Base-by-base conservation (phyloP, 2,888 invertebrate species). In the Troglohyphantes excavatus region DNA sequence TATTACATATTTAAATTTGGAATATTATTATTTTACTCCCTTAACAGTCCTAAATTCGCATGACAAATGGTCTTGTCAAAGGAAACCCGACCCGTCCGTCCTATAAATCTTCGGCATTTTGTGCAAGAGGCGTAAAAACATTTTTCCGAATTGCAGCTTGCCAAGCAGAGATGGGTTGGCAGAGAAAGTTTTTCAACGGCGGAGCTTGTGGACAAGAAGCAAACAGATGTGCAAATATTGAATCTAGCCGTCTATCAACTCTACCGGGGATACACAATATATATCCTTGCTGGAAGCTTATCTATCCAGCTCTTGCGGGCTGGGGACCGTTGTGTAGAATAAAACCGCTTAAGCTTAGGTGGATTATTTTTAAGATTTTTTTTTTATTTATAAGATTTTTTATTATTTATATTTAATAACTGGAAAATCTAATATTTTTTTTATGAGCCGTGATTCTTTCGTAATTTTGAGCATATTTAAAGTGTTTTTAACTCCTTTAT, bases 221-320 rank as follows among this genome's bases (percentile, higher is more conserved):
- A 88, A 87, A 87, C 87, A 87, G 87, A 81, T 87, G 87, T 87
- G 87, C 81, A 87, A 88, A 88, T 88, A 88, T 88, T 88, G 87
- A 88, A 88, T 88, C 67, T 73, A 75, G 67, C 75, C 75, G 67
- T 81, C 87, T 88, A 88, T 88, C 87, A 67, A 65, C 67, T 81
- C 68, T 46, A 21, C 27, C 53, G 75, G 67, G 53, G 33, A 53
- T 70, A 39, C 43, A 75, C 59, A 75, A 61, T 70, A 67, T 61
- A 59, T 81, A 73, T 79, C 46, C 73, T 39, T 39, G 39, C 65
- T 19, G 19, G 63, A 67, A 86, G 78, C 70, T 87, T 79, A 87
- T 79, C 78, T 70, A 27, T 59, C 39, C 76, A 53, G 21, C 63
- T 23, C 23, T 23, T 11, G 17, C 29, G 29, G 53, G 17, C 19